Evolutionary conservation across 2,113 vertebrate species (phyloP).

Genomic region (Hippocampus mohnikei): DNA sequence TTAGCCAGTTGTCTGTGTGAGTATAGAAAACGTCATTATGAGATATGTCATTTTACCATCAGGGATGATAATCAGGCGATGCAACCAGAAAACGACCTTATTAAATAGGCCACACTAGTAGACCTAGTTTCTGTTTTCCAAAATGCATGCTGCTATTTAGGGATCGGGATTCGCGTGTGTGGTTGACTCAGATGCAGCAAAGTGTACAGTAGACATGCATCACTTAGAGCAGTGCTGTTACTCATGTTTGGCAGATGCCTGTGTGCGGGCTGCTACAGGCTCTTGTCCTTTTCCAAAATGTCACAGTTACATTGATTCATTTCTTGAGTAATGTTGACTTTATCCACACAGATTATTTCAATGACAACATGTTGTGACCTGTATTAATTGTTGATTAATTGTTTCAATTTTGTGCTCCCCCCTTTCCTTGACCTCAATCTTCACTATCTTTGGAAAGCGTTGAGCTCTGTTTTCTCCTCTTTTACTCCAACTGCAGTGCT

Average conservation of each 20-base stretch:
- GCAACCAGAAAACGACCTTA: constrained; percentile 13
- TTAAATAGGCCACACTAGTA: constrained; percentile 37
- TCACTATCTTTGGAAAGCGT: constrained; percentile 69
- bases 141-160: constrained; percentile 40
- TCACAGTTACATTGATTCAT: constrained; percentile 51
- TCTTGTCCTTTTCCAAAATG: constrained; percentile 44
- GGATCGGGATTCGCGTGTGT: constrained; percentile 29
- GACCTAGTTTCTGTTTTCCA: constrained; percentile 40
- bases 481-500: constrained; percentile 57
- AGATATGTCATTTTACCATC: not conserved
- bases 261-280: constrained; percentile 22
- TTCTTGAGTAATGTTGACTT: constrained; percentile 45
- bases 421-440: constrained; percentile 72
- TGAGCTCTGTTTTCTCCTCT: constrained; percentile 63
- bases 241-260: constrained; percentile 39
- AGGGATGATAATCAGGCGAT: not conserved
- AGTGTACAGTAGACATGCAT: constrained; percentile 14
- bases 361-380: constrained; percentile 62
- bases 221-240: constrained; percentile 27
- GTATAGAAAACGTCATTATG: not conserved
- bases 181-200: constrained; percentile 38
- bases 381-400: constrained; percentile 74
- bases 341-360: constrained; percentile 62
- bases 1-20: too few relatives aligned
- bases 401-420: constrained; percentile 65